A percentile compares a stretch with the other conserved stretches of the same genome.
phyloP scores from a whole-genome alignment of 2,113 vertebrate species.

The Oreochromis tanganicae region DNA sequence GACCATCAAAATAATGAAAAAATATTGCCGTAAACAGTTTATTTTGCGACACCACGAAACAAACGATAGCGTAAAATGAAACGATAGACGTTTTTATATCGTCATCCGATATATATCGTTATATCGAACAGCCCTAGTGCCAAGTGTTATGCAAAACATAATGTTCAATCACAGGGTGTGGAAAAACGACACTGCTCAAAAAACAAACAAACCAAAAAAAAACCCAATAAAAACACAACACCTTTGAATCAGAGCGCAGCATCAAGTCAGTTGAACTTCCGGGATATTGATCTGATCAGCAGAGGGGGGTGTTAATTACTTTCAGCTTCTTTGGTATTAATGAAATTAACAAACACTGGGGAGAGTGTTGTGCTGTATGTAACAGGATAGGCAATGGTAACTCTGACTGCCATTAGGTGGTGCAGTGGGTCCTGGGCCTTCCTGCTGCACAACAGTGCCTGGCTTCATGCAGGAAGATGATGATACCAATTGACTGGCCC shows the following conservation, averaged over 20 bases:
- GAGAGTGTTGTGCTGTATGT: background rate
- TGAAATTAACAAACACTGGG: background rate
- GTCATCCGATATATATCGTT: too few species aligned
- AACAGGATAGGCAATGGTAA: background rate
- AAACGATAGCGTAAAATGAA: too few species aligned
- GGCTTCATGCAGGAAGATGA: background rate
- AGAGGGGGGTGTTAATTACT: background rate
- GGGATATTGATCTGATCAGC: background rate
- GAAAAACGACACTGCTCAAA: background rate
- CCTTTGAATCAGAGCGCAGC: background rate
- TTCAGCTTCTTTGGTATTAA: background rate
- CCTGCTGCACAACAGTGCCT: background rate
- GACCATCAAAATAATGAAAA: too few species aligned
- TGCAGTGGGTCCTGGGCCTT: background rate
- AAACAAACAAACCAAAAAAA: too few species aligned
- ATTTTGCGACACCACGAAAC: too few species aligned
- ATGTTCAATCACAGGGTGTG: background rate
- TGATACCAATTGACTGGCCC: background rate
- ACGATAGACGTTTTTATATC: too few species aligned
- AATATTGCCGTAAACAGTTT: too few species aligned
- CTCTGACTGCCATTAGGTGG: background rate
- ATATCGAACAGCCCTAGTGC: too few species aligned
- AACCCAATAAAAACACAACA: too few species aligned
- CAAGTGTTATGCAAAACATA: background rate
- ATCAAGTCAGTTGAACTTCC: background rate